These are phyloP conservation scores for Diuraphis noxia DNA, from an alignment of 1,140 invertebrate species.

Conservation along the genomic window DNA sequence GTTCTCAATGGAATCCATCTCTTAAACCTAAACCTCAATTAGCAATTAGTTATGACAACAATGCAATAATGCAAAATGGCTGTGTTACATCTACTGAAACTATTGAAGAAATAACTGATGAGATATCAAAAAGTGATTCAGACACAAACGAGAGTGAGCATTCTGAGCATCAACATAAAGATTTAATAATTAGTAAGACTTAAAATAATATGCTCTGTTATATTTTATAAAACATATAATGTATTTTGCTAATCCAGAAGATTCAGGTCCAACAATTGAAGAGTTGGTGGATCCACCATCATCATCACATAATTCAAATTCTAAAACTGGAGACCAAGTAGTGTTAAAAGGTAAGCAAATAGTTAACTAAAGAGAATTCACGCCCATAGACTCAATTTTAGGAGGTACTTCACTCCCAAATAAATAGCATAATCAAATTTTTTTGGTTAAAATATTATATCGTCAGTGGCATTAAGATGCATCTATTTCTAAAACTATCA, in stretches of 20 bases:
- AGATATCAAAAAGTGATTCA: constrained; percentile 7
- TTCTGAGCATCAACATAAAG: background rate
- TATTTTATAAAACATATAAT: background rate
- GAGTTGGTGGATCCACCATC: background rate
- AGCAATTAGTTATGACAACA: constrained; percentile 31
- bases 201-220: background rate
- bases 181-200: constrained; percentile 27
- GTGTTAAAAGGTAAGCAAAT: background rate
- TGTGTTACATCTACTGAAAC: constrained; percentile 20
- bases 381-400: too few relatives aligned
- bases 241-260: background rate
- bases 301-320: background rate
- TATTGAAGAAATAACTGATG: constrained; percentile 40
- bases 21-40: constrained; percentile 76
- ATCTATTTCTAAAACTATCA: too few relatives aligned
- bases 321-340: constrained; percentile 8
- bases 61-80: background rate
- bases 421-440: too few relatives aligned
- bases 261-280: constrained; percentile 37
- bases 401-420: too few relatives aligned
- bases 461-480: too few relatives aligned
- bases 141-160: constrained; percentile 15
- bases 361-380: background rate
- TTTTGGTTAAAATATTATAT: too few relatives aligned
- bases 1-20: constrained; percentile 79